Conservation (phyloP, 2,113 vertebrate species). For the Sminthopsis crassicaudata region DNA sequence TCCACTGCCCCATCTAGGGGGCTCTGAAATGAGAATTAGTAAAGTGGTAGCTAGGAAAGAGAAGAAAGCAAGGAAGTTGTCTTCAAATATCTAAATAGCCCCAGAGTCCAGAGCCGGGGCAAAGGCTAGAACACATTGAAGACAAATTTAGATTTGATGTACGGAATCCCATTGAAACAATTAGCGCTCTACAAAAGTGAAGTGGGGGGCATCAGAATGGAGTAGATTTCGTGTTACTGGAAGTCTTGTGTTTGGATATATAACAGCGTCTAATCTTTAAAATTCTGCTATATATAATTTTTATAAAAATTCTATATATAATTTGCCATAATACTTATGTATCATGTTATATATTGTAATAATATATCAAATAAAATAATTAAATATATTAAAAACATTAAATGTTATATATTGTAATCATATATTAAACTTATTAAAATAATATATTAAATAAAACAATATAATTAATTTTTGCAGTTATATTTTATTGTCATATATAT, state of each 20-base stretch:
- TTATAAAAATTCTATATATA: too few species aligned
- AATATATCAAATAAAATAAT: too few species aligned
- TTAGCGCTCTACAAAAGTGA: neutral
- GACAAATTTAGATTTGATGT: neutral
- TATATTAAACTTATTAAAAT: too few species aligned
- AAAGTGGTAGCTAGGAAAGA: neutral
- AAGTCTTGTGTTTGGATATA: neutral
- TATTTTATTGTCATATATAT: too few species aligned
- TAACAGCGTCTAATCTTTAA: neutral
- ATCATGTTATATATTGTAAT: too few species aligned
- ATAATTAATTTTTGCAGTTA: too few species aligned
- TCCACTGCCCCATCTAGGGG: neutral
- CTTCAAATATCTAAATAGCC: neutral
- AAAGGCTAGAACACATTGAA: neutral
- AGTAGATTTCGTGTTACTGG: neutral
- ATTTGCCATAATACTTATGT: too few species aligned
- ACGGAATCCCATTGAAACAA: neutral
- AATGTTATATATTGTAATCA: too few species aligned
- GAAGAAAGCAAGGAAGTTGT: neutral
- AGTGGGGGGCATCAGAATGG: neutral
- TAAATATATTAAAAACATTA: too few species aligned
- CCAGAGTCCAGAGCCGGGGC: neutral
- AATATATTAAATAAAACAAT: too few species aligned
- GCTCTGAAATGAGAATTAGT: neutral
- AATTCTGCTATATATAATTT: too few species aligned